Evolutionary conservation across 2,113 vertebrate genomes (phyloP), one percentile per base, ranked within the genome.

Genomic region (Ictalurus furcatus): DNA sequence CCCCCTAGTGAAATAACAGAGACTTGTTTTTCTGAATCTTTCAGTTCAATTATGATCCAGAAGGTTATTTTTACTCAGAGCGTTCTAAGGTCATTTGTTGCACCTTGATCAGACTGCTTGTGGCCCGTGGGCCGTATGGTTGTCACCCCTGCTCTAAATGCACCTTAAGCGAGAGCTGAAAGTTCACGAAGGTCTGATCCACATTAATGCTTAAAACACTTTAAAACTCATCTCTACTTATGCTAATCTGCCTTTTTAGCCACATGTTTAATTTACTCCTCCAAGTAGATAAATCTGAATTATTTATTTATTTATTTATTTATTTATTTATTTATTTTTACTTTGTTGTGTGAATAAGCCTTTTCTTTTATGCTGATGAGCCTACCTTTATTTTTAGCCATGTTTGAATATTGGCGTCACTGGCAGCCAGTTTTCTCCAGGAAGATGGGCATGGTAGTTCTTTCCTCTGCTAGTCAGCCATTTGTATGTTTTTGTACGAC

Each of bases 401-500:
- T 25, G 25, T 84, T 84, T 84, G 37, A 84, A 84, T 63, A 40
- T 40, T 25, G 14, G 58, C 1, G 12, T 40, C 58, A 40, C 58
- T 3, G 23, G 34, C 58, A 40, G 34, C 34, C 81, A 28, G 3
- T 84, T 84, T 84, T 84, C 34, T 44, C 21, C 81, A 63, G 81
- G 58, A 84, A 63, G 81, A 84, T 84, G 81, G 23, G 34, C 81
- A 44, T 40, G 30, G 58, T 12, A 54, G 13, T 28, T 28, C 65
- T 56, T 44, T 88, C 63, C 63, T 69, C 74, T 80, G 0, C 11
- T 69, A 69, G 59, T 52, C 48, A 17, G 28, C 23, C 44, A 30
- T 71, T 83, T 88, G 79, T 28, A 4, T 88, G 80, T 88, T 71
- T 80, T 88, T 88, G 87, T 37, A 44, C 30, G 3, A 40, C 34